A percentile compares a stretch with the other conserved stretches of the same genome.
phyloP scores from a whole-genome alignment of 2,113 vertebrate species.

The Calidris pugnax region DNA sequence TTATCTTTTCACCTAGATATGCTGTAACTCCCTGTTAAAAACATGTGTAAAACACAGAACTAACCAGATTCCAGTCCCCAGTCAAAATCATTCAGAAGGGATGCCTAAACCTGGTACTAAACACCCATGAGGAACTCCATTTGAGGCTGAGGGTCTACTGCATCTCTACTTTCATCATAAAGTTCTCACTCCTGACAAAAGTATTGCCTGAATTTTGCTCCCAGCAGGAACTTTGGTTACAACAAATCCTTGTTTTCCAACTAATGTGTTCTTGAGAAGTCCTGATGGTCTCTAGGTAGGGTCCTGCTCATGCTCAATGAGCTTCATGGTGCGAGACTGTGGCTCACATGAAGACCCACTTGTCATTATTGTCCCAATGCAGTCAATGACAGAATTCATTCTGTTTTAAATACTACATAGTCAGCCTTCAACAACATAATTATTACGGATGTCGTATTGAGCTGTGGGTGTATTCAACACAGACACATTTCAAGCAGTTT shows the following conservation, averaged over 20 bases:
- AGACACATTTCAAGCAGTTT: not conserved
- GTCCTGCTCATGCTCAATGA: not conserved
- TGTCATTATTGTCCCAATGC: rapidly evolving
- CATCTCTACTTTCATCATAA: not conserved
- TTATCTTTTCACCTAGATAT: not conserved
- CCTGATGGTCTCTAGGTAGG: not conserved
- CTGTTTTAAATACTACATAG: not conserved
- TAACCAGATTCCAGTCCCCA: not conserved
- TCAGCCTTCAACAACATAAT: not conserved
- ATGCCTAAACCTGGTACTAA: not conserved
- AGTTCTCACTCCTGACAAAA: not conserved
- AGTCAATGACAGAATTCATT: not conserved
- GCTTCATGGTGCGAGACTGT: not conserved
- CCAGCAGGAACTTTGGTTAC: not conserved
- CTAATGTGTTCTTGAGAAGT: not conserved
- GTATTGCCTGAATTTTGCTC: not conserved
- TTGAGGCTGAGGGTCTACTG: not conserved
- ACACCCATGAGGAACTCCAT: not conserved
- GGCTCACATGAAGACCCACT: rapidly evolving
- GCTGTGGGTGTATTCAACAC: not conserved
- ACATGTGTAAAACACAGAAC: not conserved
- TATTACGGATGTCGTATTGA: not conserved
- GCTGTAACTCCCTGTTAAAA: not conserved
- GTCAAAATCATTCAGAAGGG: not conserved
- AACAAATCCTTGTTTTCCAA: not conserved